These are phyloP conservation scores for Sylvicapra grimmia DNA, from an alignment of 2,113 vertebrate genomes.

Conservation along the genomic window DNA sequence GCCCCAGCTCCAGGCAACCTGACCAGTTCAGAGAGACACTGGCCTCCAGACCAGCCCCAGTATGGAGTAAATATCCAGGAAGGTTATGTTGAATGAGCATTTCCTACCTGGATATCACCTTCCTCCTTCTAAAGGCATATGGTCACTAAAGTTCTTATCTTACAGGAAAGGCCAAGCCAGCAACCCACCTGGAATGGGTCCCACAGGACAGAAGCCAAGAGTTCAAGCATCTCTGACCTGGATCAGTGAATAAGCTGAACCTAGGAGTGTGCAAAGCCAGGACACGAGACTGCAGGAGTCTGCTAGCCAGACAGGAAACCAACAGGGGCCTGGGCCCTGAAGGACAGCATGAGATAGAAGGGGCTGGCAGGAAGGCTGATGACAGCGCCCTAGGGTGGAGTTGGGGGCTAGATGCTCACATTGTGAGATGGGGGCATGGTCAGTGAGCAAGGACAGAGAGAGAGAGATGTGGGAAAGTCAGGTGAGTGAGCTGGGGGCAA, in stretches of 20 bases:
- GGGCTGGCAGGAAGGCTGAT: not conserved
- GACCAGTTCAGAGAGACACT: not conserved
- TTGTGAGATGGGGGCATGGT: not conserved
- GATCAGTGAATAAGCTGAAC: not conserved
- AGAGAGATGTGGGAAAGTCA: not conserved
- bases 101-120: not conserved
- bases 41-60: not conserved
- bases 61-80: not conserved
- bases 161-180: not conserved
- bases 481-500: not conserved
- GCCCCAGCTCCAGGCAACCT: not conserved
- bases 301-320: not conserved
- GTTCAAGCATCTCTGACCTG: not conserved
- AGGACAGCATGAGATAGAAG: not conserved
- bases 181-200: not conserved
- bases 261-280: not conserved
- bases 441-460: not conserved
- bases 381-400: not conserved
- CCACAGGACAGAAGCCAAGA: not conserved
- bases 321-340: not conserved
- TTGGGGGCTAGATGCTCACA: accelerated
- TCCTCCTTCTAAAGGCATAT: not conserved
- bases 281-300: not conserved
- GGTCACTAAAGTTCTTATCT: not conserved
- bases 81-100: not conserved